Evolutionary conservation across 2,888 invertebrate species (phyloP).

Genomic region (Calephelis perditalis): DNA sequence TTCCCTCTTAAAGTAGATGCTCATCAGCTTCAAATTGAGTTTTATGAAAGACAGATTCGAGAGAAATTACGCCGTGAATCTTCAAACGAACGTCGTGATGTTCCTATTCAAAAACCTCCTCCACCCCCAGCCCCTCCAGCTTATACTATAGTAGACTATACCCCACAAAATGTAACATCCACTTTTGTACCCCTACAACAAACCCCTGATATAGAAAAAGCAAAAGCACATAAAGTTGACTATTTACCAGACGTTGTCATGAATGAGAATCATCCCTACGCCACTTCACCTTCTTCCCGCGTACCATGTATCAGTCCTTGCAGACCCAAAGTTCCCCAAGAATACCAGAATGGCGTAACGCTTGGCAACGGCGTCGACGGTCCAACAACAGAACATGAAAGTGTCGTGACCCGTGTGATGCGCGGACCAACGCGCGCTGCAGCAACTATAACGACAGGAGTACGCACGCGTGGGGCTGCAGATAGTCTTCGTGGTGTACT

Average conservation of each 20-base stretch:
- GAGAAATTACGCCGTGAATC: conserved; percentile 52
- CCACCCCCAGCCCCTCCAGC: conserved; percentile 38
- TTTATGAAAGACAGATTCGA: conserved; percentile 69
- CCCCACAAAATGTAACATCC: conserved; percentile 56
- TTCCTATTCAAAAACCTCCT: conserved; percentile 33
- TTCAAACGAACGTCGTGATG: conserved; percentile 40
- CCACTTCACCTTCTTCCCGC: conserved; percentile 28
- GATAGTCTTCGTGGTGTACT: conserved; percentile 74
- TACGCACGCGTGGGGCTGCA: conserved; percentile 68
- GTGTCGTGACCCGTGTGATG: conserved; percentile 86
- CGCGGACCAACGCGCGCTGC: conserved; percentile 84
- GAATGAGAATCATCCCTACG: conserved; percentile 46
- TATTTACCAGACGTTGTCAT: conserved; percentile 69
- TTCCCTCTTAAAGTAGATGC: conserved; percentile 53
- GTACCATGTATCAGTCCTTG: conserved; percentile 36
- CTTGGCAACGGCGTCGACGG: conserved; percentile 42
- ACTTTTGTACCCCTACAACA: conserved; percentile 70
- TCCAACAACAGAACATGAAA: conserved; percentile 77
- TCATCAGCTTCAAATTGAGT: conserved; percentile 66
- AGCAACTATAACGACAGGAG: conserved; percentile 81
- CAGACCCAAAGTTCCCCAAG: conserved; percentile 35
- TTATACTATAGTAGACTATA: conserved; percentile 72
- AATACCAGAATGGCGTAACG: conserved; percentile 41
- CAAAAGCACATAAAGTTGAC: conserved; percentile 65
- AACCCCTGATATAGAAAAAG: conserved; percentile 71